These are phyloP conservation scores for Psammodynastes pulverulentus DNA, from an alignment of 2,113 vertebrate genomes.

Conservation along the genomic window DNA sequence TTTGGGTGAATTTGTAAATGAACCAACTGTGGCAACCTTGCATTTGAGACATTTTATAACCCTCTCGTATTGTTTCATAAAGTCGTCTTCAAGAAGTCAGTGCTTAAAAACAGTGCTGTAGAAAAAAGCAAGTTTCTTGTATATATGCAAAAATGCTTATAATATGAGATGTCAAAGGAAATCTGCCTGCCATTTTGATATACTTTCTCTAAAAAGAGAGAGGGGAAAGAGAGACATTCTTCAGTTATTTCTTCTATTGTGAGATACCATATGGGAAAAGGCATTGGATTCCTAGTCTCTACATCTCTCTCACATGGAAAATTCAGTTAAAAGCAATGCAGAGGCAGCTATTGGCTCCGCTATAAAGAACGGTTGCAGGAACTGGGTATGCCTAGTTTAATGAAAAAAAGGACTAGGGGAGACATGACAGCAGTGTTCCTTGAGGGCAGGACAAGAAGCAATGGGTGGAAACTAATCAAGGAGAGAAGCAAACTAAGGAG, in stretches of 20 bases:
- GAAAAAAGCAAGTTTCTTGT: background rate
- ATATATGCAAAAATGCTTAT: background rate
- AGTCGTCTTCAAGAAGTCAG: background rate
- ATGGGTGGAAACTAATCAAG: no score
- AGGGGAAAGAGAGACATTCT: background rate
- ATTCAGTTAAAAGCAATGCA: background rate
- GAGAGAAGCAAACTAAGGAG: no score
- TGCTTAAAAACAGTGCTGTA: background rate
- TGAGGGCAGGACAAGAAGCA: no score
- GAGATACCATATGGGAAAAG: background rate
- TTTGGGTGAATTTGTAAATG: background rate
- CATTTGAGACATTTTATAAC: background rate
- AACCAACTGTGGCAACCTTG: background rate
- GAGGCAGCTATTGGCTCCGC: background rate
- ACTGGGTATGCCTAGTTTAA: no score
- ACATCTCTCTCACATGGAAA: background rate
- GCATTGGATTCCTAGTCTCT: background rate
- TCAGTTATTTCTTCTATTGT: background rate
- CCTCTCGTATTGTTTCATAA: background rate
- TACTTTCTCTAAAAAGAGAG: background rate
- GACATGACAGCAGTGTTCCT: no score
- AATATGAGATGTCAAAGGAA: background rate
- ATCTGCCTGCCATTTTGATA: background rate
- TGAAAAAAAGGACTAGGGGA: no score
- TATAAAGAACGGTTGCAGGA: no score